Base-by-base conservation (phyloP, 30 jellyfish, hydroid and myxozoan genomes). In the Hydra vulgaris region DNA sequence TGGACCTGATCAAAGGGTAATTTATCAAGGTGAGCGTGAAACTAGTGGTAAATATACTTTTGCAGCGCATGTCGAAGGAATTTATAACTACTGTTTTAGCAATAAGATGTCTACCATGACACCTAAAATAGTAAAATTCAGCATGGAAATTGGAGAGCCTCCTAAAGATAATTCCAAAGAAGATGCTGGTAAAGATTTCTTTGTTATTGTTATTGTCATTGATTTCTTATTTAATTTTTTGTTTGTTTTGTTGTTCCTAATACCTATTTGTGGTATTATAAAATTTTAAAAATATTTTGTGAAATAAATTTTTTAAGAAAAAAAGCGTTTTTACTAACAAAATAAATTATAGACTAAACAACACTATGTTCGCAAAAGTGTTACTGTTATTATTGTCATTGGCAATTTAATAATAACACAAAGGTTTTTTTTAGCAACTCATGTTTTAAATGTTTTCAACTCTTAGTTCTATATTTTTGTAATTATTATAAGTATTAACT, bases 51-150 rank as follows among this genome's bases (percentile, higher is more conserved):
- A 93, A 82, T 93, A 93, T 67, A 93, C 99, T 23, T 93, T 93
- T 83, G 96, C 99, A n/a, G 99, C 99, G 52, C 99, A 93, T 74
- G 84, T 93, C 95, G 99, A 93, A 78, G 99, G 99, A n/a, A 85
- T 87, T 12, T 93, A 93, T 77, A 87, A 95, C 17, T 93, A 93
- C 77, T 93, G 99, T 82, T 93, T 93, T 79, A 87, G 96, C 79
- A 93, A 93, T 93, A 93, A 93, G 72, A 93, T 93, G 99, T 93
- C 99, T 26, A 93, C 99, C 27, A 84, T 93, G 96, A 93, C 99
- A 8, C 99, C 99, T 23, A 93, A 93, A 66, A 93, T 93, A 78
- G 96, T 93, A 71, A 93, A 93, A 82, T 93, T 93, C 78, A 93
- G 95, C 22, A 93, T 93, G 99, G 99, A 93, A 74, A 85, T 93